Base-by-base conservation (phyloP, 64 coral and sea anemone genomes). In the Porites australiensis region DNA sequence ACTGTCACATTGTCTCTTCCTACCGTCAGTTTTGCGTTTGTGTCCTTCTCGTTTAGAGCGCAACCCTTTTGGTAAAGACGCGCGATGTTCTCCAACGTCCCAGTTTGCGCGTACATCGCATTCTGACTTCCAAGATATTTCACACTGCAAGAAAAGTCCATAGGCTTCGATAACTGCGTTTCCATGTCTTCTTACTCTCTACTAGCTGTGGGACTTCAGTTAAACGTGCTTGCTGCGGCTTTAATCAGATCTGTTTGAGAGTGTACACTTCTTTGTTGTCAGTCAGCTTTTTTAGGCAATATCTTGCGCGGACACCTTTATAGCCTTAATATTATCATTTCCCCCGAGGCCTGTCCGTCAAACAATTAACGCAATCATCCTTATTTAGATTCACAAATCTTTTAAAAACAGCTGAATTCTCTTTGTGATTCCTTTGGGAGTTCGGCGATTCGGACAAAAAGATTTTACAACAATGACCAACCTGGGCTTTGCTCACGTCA, bases 41-140 rank as follows among this genome's bases (percentile, higher is more conserved):
- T 50, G 21, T 77, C 82, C 4, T 45, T 64, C 71, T 86, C 61
- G 61, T 87, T 77, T n/a, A 68, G 59, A 11, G 71, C 72, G 14
- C 91, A 93, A 0, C 91, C 91, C 27, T 93, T 93, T 50, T 93
- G 91, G 49, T 93, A 93, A 0, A 93, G 45, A 3, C 83, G 81
- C 23, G 82, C 91, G 9, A 84, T 77, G 54, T 93, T 93, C 46
- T 93, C 91, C 48, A 93, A 20, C 0, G 91, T 93, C 44, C 91
- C 91, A 10, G 84, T 75, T 55, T 93, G 83, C 4, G 91, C 82
- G 27, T 79, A 75, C 72, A 72, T 75, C 3, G 91, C 82, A 22
- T 87, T 84, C 14, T 61, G 20, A 3, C 82, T 64, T 4, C 91
- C 91, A 11, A 93, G 21, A 70, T 93, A 93, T 2, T 93, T 87